These are phyloP conservation scores for Mionectes olivaceus DNA, from an alignment of 2,797 vertebrate species.

Conservation along the genomic window DNA sequence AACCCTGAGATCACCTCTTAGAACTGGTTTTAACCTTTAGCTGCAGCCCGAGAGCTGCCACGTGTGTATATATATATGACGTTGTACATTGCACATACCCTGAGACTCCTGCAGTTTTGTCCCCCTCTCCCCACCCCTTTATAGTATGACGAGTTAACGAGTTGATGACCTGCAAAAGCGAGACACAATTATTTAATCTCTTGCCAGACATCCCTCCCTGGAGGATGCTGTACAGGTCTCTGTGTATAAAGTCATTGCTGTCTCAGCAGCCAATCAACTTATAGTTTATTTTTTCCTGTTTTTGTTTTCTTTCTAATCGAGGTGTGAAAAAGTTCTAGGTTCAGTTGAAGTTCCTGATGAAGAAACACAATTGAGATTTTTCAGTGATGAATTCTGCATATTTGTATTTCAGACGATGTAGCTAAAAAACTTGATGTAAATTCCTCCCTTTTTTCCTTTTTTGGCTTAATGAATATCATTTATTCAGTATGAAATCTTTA, in stretches of 20 bases:
- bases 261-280: slow-evolving; percentile 89
- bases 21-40: slow-evolving; percentile 99
- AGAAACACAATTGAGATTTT: slow-evolving; percentile 99
- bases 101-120: slow-evolving; percentile 81
- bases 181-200: slow-evolving; percentile 88
- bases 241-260: slow-evolving; percentile 89
- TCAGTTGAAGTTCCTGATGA: slow-evolving; percentile 94
- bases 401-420: slow-evolving; percentile 99
- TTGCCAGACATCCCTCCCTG: slow-evolving; percentile 81
- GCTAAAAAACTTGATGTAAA: slow-evolving; percentile 99
- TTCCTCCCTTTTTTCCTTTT: slow-evolving; percentile 98
- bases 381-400: slow-evolving; percentile 99
- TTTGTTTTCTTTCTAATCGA: slow-evolving; percentile 89
- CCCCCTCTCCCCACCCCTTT: slow-evolving; percentile 85
- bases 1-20: slow-evolving; percentile 99
- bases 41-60: slow-evolving; percentile 92
- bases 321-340: slow-evolving; percentile 91
- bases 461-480: slow-evolving; percentile 99
- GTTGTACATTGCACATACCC: slow-evolving; percentile 99
- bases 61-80: slow-evolving; percentile 99
- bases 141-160: slow-evolving; percentile 85
- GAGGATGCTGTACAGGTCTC: slow-evolving; percentile 86
- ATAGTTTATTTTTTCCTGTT: slow-evolving; percentile 83
- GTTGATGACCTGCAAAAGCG: slow-evolving; percentile 87
- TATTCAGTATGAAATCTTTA: slow-evolving; percentile 99